A percentile compares a stretch with the other conserved stretches of the same genome.
phyloP scores from a whole-genome alignment of 2,888 invertebrate genomes.

The Griposia aprilina region DNA sequence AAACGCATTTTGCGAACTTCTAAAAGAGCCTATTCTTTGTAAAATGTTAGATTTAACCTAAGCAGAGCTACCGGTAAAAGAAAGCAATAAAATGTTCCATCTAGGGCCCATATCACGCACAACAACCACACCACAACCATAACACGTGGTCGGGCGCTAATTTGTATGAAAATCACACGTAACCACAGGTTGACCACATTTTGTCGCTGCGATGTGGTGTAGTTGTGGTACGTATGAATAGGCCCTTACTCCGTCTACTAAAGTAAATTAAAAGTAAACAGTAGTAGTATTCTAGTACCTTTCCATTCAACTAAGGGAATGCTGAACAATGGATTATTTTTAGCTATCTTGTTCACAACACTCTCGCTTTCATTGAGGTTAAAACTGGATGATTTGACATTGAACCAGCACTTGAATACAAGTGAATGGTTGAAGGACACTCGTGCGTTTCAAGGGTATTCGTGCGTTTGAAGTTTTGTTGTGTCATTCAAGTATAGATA shows the following conservation, averaged over 20 bases:
- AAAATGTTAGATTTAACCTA: neutral
- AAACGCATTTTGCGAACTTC: neutral
- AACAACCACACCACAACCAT: no score
- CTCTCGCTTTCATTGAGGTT: slow-evolving; percentile 32
- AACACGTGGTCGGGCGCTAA: no score
- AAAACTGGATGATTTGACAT: slow-evolving; percentile 45
- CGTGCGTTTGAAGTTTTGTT: neutral
- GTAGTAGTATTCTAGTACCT: slow-evolving; percentile 24
- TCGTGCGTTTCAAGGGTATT: neutral
- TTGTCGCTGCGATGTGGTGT: no score
- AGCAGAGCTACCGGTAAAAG: neutral
- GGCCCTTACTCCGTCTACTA: neutral
- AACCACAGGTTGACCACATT: no score
- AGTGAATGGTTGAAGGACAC: slow-evolving; percentile 32
- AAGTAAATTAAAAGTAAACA: slow-evolving; percentile 31
- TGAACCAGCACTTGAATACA: slow-evolving; percentile 28
- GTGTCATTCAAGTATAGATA: slow-evolving; percentile 19
- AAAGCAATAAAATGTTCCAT: neutral
- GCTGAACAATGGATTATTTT: slow-evolving; percentile 48
- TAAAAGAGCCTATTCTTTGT: neutral
- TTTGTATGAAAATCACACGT: no score
- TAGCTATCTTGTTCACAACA: slow-evolving; percentile 23
- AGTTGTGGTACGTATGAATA: no score
- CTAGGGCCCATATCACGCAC: no score
- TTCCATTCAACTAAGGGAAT: slow-evolving; percentile 35